Evolutionary conservation across 2,113 vertebrate species (phyloP).

Genomic region (Agelaius tricolor): DNA sequence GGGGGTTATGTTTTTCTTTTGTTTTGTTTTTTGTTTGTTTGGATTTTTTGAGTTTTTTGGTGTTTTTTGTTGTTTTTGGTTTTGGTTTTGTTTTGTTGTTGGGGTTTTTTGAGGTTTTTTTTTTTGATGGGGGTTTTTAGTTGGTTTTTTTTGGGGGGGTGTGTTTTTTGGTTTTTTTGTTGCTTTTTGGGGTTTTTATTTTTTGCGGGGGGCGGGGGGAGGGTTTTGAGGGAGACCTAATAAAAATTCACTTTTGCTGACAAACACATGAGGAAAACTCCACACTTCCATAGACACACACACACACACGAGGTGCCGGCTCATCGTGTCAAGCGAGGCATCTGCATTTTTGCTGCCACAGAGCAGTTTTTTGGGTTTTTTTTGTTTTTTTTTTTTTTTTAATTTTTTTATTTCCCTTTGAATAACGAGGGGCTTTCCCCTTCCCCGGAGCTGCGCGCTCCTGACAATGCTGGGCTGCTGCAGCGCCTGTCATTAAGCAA

Average conservation of each 20-base stretch:
- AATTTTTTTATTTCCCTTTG: not conserved
- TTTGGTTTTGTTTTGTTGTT: no score
- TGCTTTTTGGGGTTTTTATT: no score
- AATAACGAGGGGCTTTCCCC: not conserved
- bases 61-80: no score
- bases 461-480: constrained; percentile 58
- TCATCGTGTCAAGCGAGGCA: not conserved
- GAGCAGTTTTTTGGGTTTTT: not conserved
- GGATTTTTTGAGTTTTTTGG: no score
- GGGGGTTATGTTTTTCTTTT: no score
- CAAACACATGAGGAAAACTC: not conserved
- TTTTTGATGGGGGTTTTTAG: no score
- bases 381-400: not conserved
- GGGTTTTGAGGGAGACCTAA: not conserved
- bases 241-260: not conserved
- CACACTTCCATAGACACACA: not conserved
- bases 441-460: not conserved
- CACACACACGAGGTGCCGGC: rapidly evolving
- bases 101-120: no score
- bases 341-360: not conserved
- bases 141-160: no score
- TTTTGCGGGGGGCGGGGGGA: no score
- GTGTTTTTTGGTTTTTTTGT: no score
- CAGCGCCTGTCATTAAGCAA: constrained; percentile 73
- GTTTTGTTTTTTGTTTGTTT: no score